Evolutionary conservation across 2,797 vertebrate species (phyloP).

Genomic region (Eleutherodactylus coqui): DNA sequence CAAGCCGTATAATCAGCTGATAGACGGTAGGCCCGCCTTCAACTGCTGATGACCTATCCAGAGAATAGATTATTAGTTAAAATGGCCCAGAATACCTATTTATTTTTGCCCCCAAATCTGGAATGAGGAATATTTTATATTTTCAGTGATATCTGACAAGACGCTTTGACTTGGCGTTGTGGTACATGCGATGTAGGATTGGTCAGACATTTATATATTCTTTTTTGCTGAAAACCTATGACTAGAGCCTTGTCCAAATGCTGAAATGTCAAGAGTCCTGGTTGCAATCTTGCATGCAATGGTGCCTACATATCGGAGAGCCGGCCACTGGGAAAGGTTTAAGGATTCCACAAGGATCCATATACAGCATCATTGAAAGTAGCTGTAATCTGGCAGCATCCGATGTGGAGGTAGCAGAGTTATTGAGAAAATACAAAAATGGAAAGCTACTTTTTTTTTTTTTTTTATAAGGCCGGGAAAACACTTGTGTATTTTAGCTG

Average conservation of each 20-base stretch:
- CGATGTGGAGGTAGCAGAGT: neutral
- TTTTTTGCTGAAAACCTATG: neutral
- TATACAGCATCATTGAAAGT: neutral
- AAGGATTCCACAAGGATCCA: neutral
- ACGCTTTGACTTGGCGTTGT: conserved; percentile 62
- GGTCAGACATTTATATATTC: neutral
- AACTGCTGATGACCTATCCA: too few species aligned
- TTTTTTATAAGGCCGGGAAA: too few species aligned
- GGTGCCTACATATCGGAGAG: neutral
- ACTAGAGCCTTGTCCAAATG: neutral
- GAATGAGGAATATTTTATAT: conserved; percentile 66
- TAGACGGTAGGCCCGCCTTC: too few species aligned
- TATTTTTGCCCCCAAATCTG: conserved; percentile 21
- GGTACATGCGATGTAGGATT: neutral
- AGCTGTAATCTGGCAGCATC: neutral
- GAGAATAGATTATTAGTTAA: too few species aligned
- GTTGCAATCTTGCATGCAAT: neutral
- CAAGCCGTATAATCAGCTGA: too few species aligned
- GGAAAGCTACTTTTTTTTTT: neutral
- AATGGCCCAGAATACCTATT: too few species aligned
- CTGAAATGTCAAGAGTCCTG: neutral
- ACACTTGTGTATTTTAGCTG: too few species aligned
- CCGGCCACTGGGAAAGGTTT: neutral
- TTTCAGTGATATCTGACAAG: conserved; percentile 65
- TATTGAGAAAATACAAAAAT: neutral